phyloP scores from a whole-genome alignment of 2,113 vertebrate species.

The Periophthalmus modestus region DNA sequence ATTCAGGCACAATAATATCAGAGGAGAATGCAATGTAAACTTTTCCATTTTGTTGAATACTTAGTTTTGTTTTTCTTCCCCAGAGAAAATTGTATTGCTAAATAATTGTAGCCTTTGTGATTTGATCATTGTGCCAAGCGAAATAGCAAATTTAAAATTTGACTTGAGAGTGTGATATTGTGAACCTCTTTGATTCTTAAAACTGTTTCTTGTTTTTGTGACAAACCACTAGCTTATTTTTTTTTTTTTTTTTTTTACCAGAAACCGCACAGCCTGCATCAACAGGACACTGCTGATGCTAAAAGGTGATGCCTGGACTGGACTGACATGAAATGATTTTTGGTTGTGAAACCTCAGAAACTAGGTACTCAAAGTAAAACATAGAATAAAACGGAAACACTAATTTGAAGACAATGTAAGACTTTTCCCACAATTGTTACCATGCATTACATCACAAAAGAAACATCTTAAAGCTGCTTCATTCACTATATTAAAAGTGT shows the following conservation, averaged over 20 bases:
- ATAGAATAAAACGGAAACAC: too few relatives aligned
- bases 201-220: constrained; percentile 18
- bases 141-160: background rate
- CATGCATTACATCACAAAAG: too few relatives aligned
- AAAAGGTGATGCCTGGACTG: too few relatives aligned
- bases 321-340: background rate
- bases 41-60: too few relatives aligned
- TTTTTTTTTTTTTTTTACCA: constrained; percentile 39
- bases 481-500: too few relatives aligned
- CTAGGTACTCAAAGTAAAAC: background rate
- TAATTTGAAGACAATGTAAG: too few relatives aligned
- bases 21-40: too few relatives aligned
- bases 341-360: background rate
- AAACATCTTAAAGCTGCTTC: too few relatives aligned
- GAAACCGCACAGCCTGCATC: constrained; percentile 5
- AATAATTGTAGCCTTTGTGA: background rate
- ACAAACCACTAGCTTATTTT: constrained; percentile 15
- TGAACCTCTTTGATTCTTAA: background rate
- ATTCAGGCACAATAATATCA: too few relatives aligned
- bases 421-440: too few relatives aligned
- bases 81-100: background rate
- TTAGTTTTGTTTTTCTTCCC: background rate
- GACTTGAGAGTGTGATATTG: background rate
- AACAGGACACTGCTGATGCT: constrained; percentile 48
- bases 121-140: background rate